These are phyloP conservation scores for Schizotus pectinicornis DNA, from an alignment of 2,888 invertebrate genomes.

Conservation along the genomic window DNA sequence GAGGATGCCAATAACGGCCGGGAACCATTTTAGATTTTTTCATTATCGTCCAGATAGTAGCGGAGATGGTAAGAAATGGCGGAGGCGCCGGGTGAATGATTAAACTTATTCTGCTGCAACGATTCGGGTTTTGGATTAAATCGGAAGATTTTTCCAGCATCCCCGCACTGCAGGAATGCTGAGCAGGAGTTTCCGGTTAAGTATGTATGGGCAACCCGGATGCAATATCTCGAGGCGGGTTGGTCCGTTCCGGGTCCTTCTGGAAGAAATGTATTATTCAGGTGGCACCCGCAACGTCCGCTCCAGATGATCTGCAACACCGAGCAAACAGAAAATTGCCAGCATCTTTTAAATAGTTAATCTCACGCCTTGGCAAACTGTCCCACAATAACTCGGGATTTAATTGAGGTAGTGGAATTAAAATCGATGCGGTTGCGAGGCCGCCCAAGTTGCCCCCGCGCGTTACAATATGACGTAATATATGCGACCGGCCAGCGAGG, in stretches of 20 bases:
- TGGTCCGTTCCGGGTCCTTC: not conserved
- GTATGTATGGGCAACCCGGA: not conserved
- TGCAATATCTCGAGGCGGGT: slow-evolving; percentile 5
- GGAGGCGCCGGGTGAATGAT: not conserved
- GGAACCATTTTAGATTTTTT: too few species aligned
- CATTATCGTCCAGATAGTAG: too few species aligned
- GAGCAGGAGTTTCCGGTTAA: slow-evolving; percentile 8
- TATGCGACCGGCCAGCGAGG: slow-evolving; percentile 16
- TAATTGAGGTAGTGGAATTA: not conserved
- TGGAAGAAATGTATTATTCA: slow-evolving; percentile 17
- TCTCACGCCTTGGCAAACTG: not conserved
- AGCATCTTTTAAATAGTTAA: not conserved
- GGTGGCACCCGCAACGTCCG: slow-evolving; percentile 4
- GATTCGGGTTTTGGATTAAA: too few species aligned
- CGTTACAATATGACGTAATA: slow-evolving; percentile 17
- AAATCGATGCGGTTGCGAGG: not conserved
- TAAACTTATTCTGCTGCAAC: too few species aligned
- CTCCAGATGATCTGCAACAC: slow-evolving; percentile 8
- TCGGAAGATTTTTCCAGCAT: too few species aligned
- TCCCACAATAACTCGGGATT: not conserved
- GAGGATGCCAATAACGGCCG: too few species aligned
- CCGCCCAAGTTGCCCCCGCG: slow-evolving; percentile 7
- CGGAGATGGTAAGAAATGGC: too few species aligned
- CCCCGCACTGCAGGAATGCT: not conserved
- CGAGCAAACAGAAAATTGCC: slow-evolving; percentile 4